Conservation (phyloP, 2,797 vertebrate genomes). For the Aselliscus stoliczkanus region DNA sequence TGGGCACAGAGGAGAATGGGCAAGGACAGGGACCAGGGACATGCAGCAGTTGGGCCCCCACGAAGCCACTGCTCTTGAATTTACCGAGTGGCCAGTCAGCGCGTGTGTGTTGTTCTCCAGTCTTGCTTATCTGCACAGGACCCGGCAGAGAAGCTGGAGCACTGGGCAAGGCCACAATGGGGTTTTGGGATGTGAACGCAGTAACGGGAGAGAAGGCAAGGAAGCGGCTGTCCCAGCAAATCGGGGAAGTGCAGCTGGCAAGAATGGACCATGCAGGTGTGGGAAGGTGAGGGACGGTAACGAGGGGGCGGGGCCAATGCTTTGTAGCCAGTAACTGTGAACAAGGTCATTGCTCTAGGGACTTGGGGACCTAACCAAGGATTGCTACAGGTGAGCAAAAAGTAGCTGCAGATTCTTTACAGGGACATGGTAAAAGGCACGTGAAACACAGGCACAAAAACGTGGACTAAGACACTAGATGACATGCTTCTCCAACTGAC, state of each 20-base stretch:
- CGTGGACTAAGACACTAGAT: background rate
- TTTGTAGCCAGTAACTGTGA: background rate
- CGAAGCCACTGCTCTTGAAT: background rate
- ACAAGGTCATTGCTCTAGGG: background rate
- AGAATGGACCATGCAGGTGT: rapidly evolving
- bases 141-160: background rate
- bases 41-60: background rate
- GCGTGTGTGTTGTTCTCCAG: background rate
- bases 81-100: too few species aligned
- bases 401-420: too few species aligned
- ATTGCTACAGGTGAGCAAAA: background rate
- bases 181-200: background rate
- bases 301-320: rapidly evolving
- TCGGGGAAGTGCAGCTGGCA: background rate
- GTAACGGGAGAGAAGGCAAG: too few species aligned
- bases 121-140: rapidly evolving
- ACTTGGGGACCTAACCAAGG: background rate
- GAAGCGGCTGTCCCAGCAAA: rapidly evolving
- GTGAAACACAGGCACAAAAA: background rate
- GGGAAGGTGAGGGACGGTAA: rapidly evolving
- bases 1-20: too few species aligned
- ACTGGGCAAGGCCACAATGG: background rate
- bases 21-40: background rate
- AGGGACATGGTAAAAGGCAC: background rate
- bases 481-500: background rate